These are phyloP conservation scores for Periophthalmus modestus DNA, from an alignment of 2,113 vertebrate genomes.

Conservation along the genomic window DNA sequence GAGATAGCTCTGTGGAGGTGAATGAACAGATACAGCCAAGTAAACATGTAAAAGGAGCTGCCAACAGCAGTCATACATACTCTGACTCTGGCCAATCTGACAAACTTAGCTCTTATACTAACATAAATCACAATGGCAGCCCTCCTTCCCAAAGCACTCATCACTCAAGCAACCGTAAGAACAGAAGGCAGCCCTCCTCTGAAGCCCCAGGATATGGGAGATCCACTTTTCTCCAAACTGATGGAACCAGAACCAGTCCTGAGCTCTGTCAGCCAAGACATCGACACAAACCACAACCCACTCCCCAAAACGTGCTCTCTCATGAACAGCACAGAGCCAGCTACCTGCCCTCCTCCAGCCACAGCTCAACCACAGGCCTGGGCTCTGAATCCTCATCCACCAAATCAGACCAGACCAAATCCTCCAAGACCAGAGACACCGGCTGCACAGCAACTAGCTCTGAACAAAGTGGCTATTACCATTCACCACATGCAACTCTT, in stretches of 20 bases:
- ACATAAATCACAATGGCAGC: conserved; percentile 45
- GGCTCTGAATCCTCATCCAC: conserved; percentile 67
- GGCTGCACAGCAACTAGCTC: conserved; percentile 51
- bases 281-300: conserved; percentile 35
- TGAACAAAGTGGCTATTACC: conserved; percentile 49
- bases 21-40: conserved; percentile 29
- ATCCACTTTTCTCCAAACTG: conserved; percentile 46
- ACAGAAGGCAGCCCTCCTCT: conserved; percentile 27
- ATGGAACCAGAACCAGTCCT: conserved; percentile 69
- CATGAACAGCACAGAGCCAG: conserved; percentile 19
- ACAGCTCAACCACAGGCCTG: conserved; percentile 23
- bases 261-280: conserved; percentile 59
- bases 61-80: conserved; percentile 26
- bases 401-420: conserved; percentile 54
- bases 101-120: conserved; percentile 37
- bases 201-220: conserved; percentile 32
- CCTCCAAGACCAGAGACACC: conserved; percentile 52
- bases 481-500: conserved; percentile 29
- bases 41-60: conserved; percentile 27
- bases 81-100: conserved; percentile 42
- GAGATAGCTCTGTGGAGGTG: conserved; percentile 24
- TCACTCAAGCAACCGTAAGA: conserved; percentile 27
- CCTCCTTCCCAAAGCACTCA: conserved; percentile 35
- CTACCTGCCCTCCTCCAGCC: conserved; percentile 32
- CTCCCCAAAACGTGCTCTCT: conserved; percentile 19